Evolutionary conservation across 35 echinoderm and acorn worm species (phyloP), one percentile per base, ranked within the genome.

Genomic region (Stichopus chloronotus): DNA sequence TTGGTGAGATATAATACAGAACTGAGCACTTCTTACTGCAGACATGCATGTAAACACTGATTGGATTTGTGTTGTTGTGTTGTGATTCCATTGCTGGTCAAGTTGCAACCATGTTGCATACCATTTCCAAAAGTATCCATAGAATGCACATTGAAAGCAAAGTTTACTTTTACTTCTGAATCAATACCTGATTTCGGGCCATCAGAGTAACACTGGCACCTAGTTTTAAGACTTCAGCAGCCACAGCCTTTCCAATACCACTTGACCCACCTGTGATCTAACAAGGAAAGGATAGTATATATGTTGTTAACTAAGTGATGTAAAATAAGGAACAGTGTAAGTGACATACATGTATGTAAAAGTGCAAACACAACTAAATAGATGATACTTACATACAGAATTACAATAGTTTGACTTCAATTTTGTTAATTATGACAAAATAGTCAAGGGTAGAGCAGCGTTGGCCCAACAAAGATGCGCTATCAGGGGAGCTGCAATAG

Each of bases 201-300:
- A 98, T 83, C 14, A 98, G 78, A 23, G 97, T 98, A 10, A 98
- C 97, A 94, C 87, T 98, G 25, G 94, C 97, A 52, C 97, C 97
- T 90, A 87, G 90, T 63, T 92, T 98, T 53, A 96, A 82, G 4
- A 95, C 97, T 55, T 98, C 97, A 21, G 88, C 82, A 78, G 97
- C 97, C 6, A 98, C 94, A 76, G 97, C 97, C 23, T 95, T 98
- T 21, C 97, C 97, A 63, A 98, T 96, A 54, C 94, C 94, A 94
- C 97, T 98, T 13, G 94, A 98, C 9, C 94, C 94, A 78, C 94
- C 97, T 54, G 97, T 98, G n/a, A 96, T 94, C 94, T 98, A 68
- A 43, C 13, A 92, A 52, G 72, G 61, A n/a, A 20, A 90, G 72
- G 90, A 4, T 19, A 84, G 10, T 43, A 14, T 43, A 14, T 65